phyloP scores from a whole-genome alignment of 2,113 vertebrate species.

The Pelecanoides urinatrix region DNA sequence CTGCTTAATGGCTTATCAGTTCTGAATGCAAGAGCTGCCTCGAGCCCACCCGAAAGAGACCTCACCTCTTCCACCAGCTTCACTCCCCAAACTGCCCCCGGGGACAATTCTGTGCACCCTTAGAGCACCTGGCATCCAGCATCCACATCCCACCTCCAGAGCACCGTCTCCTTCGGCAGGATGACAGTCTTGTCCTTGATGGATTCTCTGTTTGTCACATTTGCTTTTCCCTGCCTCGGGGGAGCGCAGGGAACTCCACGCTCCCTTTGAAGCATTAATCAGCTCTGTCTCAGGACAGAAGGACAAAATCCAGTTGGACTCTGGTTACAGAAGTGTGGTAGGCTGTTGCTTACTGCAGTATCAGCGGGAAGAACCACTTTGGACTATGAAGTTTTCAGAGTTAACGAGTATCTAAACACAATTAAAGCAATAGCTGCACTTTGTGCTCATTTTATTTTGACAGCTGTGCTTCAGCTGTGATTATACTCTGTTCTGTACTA shows the following conservation, averaged over 20 bases:
- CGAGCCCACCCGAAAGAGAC: not conserved
- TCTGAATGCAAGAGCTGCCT: not conserved
- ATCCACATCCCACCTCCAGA: not conserved
- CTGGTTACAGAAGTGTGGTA: not conserved
- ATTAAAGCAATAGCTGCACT: not conserved
- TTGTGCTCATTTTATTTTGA: not conserved
- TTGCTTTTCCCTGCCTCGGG: not conserved
- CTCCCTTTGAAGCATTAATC: not conserved
- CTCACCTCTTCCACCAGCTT: not conserved
- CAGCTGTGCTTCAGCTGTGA: slow-evolving; percentile 24
- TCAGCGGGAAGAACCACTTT: not conserved
- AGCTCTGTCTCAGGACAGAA: not conserved
- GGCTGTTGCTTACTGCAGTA: not conserved
- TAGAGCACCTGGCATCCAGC: not conserved
- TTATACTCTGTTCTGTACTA: not conserved
- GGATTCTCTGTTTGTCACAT: not conserved
- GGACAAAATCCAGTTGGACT: not conserved
- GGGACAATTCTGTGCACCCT: not conserved
- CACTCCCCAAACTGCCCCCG: not conserved
- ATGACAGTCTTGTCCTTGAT: not conserved
- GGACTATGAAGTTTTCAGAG: not conserved
- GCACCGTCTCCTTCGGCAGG: not conserved
- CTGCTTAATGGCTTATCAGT: not conserved
- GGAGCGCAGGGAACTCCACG: accelerated
- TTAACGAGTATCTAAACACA: not conserved